Evolutionary conservation across 1,140 invertebrate genomes (phyloP), one percentile per base, ranked within the genome.

Genomic region (Mesaphorura yosii): DNA sequence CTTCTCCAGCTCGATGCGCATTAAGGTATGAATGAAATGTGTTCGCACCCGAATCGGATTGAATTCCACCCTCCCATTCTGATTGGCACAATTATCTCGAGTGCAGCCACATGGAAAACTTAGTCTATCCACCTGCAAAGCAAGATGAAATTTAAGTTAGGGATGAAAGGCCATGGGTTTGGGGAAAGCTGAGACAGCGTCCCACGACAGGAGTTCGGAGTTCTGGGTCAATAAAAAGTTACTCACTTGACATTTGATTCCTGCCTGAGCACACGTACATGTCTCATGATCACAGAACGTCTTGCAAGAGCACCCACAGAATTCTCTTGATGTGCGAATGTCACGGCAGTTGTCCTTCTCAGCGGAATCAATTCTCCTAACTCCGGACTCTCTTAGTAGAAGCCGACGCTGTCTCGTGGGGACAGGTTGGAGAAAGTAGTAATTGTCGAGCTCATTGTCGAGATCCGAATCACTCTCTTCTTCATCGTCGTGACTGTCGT

Each of bases 71-170:
- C 94, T 76, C 6, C 94, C 94, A 46, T 81, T 81, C 2, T 80
- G 81, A 70, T 98, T 98, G 28, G 80, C 84, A 70, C 94, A 98
- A 42, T 88, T 88, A 64, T 96, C 91, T 57, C 86, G 80, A 1
- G 86, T 84, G 71, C 94, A 98, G 20, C 91, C 89, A 70, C 94
- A 98, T 0, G 94, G 94, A 69, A 97, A 98, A 65, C 88, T 92
- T 38, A 90, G 75, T 56, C 92, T 77, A 72, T 97, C 92, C 20
- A 98, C 88, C 77, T 80, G 55, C 3, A 63, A 54, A n/a, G 31
- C 7, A 45, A 39, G 29, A 26, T 15, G 12, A 47, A 40, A 39
- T 37, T 51, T 46, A 25, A 29, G 4, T 39, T 39, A 31, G 12
- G 25, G 20, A 7, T 48, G 14, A 48, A 48, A 31, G 14, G 4